Percentiles rank a stretch among this genome's conserved stretches.
Evolutionary conservation across 2,888 invertebrate genomes (phyloP).

Genomic region (Tipula lateralis): DNA sequence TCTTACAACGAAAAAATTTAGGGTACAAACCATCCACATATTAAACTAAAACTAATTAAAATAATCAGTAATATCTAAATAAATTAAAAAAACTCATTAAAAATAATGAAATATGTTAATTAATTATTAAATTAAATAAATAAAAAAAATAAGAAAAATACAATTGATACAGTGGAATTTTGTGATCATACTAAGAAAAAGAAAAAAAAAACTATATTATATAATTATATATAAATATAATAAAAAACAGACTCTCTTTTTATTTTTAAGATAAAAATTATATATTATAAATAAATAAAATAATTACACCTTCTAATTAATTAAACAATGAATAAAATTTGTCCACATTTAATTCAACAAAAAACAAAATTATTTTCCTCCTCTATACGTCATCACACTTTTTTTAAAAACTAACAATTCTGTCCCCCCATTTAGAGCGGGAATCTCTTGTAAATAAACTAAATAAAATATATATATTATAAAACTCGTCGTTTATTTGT

Average conservation of each 20-base stretch:
- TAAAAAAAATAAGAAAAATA: not conserved
- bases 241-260: not conserved
- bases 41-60: not conserved
- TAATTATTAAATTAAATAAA: slow-evolving; percentile 19
- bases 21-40: slow-evolving; percentile 48
- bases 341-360: not conserved
- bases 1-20: slow-evolving; percentile 72
- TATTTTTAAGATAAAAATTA: slow-evolving; percentile 15
- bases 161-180: slow-evolving; percentile 27
- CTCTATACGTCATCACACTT: not conserved
- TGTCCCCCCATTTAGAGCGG: not conserved
- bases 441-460: not conserved
- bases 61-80: not conserved
- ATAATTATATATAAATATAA: not conserved
- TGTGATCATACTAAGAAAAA: slow-evolving; percentile 12
- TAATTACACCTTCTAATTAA: not conserved
- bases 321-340: not conserved
- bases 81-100: not conserved
- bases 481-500: not conserved
- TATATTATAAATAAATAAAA: not conserved
- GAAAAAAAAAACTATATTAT: not conserved
- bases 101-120: not conserved
- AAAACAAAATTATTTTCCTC: not conserved
- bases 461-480: too few relatives aligned
- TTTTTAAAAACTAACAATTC: not conserved